A percentile compares a stretch with the other conserved stretches of the same genome.
These are phyloP conservation scores for Lycopodina hypogea DNA, from an alignment of 37 sponge, comb jelly and placozoan species.

Conservation along the genomic window DNA sequence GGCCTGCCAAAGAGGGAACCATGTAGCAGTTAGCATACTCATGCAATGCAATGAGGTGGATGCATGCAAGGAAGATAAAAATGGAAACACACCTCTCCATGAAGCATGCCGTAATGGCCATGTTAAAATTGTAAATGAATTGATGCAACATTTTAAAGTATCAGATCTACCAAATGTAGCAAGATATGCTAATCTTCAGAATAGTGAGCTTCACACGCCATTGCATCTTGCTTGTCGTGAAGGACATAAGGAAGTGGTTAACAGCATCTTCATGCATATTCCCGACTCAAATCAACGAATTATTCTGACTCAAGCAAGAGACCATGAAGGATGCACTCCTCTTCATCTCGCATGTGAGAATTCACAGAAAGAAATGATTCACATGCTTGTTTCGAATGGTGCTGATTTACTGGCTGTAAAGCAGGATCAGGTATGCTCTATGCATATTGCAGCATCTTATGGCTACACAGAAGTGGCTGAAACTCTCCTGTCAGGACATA, in stretches of 20 bases:
- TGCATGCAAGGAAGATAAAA: slow-evolving; percentile 40
- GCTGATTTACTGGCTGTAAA: slow-evolving; percentile 47
- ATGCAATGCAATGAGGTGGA: slow-evolving; percentile 8
- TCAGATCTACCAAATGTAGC: background rate
- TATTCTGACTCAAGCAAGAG: slow-evolving; percentile 26
- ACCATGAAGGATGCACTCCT: slow-evolving; percentile 62
- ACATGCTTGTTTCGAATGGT: slow-evolving; percentile 39
- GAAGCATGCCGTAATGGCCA: slow-evolving; percentile 71
- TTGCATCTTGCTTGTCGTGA: slow-evolving; percentile 79
- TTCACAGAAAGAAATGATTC: slow-evolving; percentile 68
- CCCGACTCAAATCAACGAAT: slow-evolving; percentile 3
- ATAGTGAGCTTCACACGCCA: slow-evolving; percentile 31
- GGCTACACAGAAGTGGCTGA: slow-evolving; percentile 65
- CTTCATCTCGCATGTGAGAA: slow-evolving; percentile 83
- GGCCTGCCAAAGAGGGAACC: slow-evolving; percentile 73
- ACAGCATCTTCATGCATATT: slow-evolving; percentile 30
- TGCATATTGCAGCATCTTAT: slow-evolving; percentile 86
- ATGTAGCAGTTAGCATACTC: slow-evolving; percentile 58
- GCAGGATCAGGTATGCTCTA: slow-evolving; percentile 47
- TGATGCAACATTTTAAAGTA: slow-evolving; percentile 32
- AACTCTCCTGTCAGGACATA: slow-evolving; percentile 39
- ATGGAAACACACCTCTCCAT: slow-evolving; percentile 79
- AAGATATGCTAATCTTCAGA: background rate
- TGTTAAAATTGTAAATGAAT: slow-evolving; percentile 49
- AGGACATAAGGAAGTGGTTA: slow-evolving; percentile 72